Evolutionary conservation across 2,113 vertebrate species (phyloP), one percentile per base, ranked within the genome.

Genomic region (Nibea coibor): DNA sequence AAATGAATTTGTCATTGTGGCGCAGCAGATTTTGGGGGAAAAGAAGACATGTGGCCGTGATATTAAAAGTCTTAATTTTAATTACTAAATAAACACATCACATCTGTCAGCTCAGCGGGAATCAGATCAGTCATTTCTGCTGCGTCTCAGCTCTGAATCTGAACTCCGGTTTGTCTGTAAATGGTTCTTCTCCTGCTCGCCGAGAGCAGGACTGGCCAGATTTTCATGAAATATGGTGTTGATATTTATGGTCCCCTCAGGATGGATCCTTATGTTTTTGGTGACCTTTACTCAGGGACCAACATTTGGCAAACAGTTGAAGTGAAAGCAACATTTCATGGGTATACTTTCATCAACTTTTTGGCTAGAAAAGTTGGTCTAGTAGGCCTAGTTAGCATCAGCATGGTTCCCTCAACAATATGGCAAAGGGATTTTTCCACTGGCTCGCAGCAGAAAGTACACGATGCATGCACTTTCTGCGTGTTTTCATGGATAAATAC

Each of bases 21-120:
- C 65, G 64, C 35, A 65, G 77, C 62, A 73, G 80, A 83, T 72
- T 83, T 54, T 0, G 17, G 47, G 35, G 12, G 3, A 12, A 12
- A 12, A 39, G 51, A 15, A 80, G 59, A 62, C 26, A 24, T 59
- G 67, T 78, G 67, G 61, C 61, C 4, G 11, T 47, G 77, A 72
- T 75, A 72, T 85, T 72, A 67, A 78, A 75, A 57, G 63, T 68
- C 61, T 61, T 77, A 2, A 68, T 73, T 66, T 63, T 56, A 73
- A 58, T 57, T 43, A 62, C 72, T 50, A 22, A 80, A 43, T 72
- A 67, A 78, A 85, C 65, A 26, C 72, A 20, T 79, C 61, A 57
- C 68, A 62, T 68, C 57, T 79, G 76, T 65, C 50, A 2, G 57
- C 70, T 63, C 72, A 22, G 77, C 4, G 53, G 53, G 72, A 84